Evolutionary conservation across 30 jellyfish, hydroid and myxozoan genomes (phyloP).

Genomic region (Turritopsis rubra): DNA sequence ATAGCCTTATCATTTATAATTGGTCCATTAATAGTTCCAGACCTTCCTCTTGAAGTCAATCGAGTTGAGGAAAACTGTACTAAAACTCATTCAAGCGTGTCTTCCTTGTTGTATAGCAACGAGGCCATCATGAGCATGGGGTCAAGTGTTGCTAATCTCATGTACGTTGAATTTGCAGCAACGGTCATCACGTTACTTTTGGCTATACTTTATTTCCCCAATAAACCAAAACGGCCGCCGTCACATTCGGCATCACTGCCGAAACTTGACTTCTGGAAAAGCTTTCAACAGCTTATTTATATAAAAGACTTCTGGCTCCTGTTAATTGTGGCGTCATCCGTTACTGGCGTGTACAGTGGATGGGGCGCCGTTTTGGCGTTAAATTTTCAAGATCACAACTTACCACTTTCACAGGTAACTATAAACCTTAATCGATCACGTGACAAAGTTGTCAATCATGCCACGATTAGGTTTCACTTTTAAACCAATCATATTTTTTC

Average conservation of each 20-base stretch:
- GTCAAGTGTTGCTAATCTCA: not conserved
- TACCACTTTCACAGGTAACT: conserved; percentile 23
- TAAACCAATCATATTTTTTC: not conserved
- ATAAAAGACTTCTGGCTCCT: conserved; percentile 26
- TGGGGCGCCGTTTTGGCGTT: conserved; percentile 37
- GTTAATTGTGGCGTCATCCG: conserved; percentile 23
- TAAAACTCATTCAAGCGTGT: not conserved
- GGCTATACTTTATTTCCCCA: conserved; percentile 28
- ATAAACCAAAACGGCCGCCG: conserved; percentile 32
- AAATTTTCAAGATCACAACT: conserved; percentile 19
- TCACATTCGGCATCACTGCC: conserved; percentile 25
- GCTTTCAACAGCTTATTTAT: conserved; percentile 10
- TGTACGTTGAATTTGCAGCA: conserved; percentile 17
- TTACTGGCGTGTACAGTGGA: conserved; percentile 36
- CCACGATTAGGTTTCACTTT: not conserved
- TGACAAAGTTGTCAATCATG: not conserved
- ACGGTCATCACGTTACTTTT: not conserved
- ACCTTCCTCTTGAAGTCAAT: not conserved
- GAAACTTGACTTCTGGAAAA: conserved; percentile 19
- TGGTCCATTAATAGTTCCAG: conserved; percentile 37
- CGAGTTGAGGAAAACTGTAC: not conserved
- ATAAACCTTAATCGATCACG: not conserved
- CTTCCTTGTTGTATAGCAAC: not conserved
- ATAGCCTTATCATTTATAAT: conserved; percentile 36
- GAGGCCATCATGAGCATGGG: not conserved